Evolutionary conservation across 2,797 vertebrate genomes (phyloP).

Genomic region (Pteronotus mesoamericanus): DNA sequence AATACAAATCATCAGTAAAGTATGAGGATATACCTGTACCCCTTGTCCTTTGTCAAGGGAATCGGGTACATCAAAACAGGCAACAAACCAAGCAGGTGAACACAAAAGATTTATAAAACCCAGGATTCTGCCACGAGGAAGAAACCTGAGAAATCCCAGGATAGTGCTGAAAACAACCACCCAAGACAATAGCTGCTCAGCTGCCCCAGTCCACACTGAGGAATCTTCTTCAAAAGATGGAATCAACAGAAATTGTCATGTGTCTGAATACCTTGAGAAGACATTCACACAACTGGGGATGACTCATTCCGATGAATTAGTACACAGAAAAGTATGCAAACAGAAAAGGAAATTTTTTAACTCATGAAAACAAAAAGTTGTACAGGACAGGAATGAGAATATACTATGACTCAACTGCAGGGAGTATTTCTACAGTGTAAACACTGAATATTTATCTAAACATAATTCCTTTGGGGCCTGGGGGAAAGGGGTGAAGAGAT

Average conservation of each 20-base stretch:
- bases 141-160: not conserved
- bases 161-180: not conserved
- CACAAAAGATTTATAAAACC: not conserved
- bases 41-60: not conserved
- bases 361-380: slow-evolving; percentile 15
- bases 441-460: not conserved
- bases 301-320: not conserved
- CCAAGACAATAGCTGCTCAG: not conserved
- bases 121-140: not conserved
- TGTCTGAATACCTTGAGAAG: not conserved
- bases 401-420: not conserved
- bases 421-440: not conserved
- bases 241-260: not conserved
- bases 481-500: not conserved
- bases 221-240: not conserved
- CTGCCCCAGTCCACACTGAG: not conserved
- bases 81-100: not conserved
- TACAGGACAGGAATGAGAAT: not conserved
- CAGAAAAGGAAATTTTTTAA: not conserved
- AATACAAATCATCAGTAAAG: not conserved
- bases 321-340: not conserved
- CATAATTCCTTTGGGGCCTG: not conserved
- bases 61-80: not conserved
- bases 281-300: not conserved
- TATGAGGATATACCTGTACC: not conserved